phyloP scores from a whole-genome alignment of 2,888 invertebrate species.

The Cryptocheilus praepositus region DNA sequence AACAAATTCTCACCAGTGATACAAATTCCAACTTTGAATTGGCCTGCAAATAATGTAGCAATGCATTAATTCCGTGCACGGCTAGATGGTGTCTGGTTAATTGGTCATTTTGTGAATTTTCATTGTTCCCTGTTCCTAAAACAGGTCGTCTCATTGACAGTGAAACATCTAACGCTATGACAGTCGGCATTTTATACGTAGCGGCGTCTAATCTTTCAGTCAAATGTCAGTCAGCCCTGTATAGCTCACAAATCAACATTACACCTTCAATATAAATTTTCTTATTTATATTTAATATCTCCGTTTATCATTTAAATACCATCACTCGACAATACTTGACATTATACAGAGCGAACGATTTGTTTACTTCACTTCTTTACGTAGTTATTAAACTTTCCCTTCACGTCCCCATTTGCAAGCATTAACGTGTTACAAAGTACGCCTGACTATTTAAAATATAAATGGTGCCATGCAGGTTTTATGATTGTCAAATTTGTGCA shows the following conservation, averaged over 20 bases:
- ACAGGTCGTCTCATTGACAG: constrained; percentile 83
- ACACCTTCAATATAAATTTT: too few species aligned
- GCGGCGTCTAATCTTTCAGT: background rate
- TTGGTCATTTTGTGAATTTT: constrained; percentile 75
- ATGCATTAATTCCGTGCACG: constrained; percentile 80
- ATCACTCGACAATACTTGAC: too few species aligned
- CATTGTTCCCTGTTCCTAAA: constrained; percentile 73
- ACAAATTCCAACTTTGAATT: constrained; percentile 84
- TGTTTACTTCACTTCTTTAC: too few species aligned
- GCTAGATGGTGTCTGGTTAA: constrained; percentile 80
- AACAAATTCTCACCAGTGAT: constrained; percentile 78
- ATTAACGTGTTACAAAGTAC: too few species aligned
- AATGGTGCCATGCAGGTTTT: too few species aligned
- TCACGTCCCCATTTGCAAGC: too few species aligned
- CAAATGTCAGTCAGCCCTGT: background rate
- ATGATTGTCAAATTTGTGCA: too few species aligned
- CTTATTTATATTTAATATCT: too few species aligned
- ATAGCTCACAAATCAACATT: background rate
- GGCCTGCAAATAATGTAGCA: constrained; percentile 80
- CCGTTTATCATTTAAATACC: too few species aligned
- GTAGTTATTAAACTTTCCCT: too few species aligned
- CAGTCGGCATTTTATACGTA: constrained; percentile 79
- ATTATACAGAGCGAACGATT: too few species aligned
- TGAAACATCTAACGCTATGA: constrained; percentile 84
- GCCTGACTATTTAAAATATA: too few species aligned